phyloP scores from a whole-genome alignment of 1,140 invertebrate genomes.

The Pissodes strobi region DNA sequence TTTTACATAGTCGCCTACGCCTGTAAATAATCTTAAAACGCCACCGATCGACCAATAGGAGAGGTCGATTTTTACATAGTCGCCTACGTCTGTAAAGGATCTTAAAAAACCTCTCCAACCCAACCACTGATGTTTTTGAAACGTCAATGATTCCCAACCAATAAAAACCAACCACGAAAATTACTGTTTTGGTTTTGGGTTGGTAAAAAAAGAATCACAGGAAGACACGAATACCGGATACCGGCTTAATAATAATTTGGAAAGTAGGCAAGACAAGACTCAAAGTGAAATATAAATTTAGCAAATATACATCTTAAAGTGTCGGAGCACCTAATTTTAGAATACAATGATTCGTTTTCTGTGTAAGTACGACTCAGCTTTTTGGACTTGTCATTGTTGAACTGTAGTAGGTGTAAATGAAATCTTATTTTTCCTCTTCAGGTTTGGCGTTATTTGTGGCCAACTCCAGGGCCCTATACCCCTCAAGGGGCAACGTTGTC shows the following conservation, averaged over 20 bases:
- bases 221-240: no score
- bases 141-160: no score
- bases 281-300: neutral
- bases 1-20: no score
- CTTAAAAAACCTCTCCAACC: no score
- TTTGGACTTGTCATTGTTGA: neutral
- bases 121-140: no score
- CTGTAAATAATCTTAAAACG: no score
- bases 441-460: slow-evolving; percentile 31
- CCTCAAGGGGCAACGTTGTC: slow-evolving; percentile 81
- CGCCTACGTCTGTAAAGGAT: no score
- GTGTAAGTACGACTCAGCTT: neutral
- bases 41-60: no score
- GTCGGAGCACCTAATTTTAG: neutral
- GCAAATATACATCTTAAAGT: neutral
- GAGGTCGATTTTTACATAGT: no score
- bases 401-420: neutral
- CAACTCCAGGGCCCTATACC: slow-evolving; percentile 69
- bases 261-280: no score
- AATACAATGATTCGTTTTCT: neutral
- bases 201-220: neutral
- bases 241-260: neutral
- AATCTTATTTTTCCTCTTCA: slow-evolving; percentile 24
- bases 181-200: neutral
- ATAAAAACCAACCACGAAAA: slow-evolving; percentile 19